phyloP scores from a whole-genome alignment of 2,113 vertebrate species.

The Saguinus midas region DNA sequence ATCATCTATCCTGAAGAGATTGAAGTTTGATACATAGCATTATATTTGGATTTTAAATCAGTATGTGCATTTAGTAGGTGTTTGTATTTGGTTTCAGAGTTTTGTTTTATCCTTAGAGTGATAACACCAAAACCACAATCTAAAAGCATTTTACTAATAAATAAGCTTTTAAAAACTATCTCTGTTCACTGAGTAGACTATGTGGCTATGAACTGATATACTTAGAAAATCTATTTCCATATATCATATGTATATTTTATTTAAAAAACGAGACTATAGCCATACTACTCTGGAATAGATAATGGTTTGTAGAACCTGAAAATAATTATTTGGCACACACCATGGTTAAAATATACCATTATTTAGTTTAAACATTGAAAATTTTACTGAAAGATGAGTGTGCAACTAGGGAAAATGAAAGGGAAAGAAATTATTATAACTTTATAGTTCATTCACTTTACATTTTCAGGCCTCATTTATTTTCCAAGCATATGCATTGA shows the following conservation, averaged over 20 bases:
- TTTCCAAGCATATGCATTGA: not conserved
- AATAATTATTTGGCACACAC: not conserved
- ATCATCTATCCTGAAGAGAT: not conserved
- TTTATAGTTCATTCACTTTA: not conserved
- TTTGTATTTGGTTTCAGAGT: not conserved
- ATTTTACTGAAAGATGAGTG: not conserved
- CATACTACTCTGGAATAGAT: not conserved
- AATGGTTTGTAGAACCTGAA: conserved; percentile 9
- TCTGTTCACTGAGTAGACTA: conserved; percentile 19
- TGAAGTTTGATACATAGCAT: not conserved
- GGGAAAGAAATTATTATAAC: not conserved
- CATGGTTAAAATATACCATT: not conserved
- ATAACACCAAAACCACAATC: conserved; percentile 7
- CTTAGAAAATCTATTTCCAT: not conserved
- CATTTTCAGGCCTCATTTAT: not conserved
- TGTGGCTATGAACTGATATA: not conserved
- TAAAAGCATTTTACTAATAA: conserved; percentile 44
- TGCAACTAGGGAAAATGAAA: not conserved
- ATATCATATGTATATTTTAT: not conserved
- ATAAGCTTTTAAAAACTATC: not conserved
- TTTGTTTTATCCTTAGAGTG: conserved; percentile 7
- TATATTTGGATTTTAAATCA: not conserved
- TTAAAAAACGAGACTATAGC: conserved; percentile 11
- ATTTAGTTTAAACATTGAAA: not conserved
- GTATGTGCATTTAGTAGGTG: not conserved